Evolutionary conservation across 2,888 invertebrate genomes (phyloP).

Genomic region (Eurois occulta): DNA sequence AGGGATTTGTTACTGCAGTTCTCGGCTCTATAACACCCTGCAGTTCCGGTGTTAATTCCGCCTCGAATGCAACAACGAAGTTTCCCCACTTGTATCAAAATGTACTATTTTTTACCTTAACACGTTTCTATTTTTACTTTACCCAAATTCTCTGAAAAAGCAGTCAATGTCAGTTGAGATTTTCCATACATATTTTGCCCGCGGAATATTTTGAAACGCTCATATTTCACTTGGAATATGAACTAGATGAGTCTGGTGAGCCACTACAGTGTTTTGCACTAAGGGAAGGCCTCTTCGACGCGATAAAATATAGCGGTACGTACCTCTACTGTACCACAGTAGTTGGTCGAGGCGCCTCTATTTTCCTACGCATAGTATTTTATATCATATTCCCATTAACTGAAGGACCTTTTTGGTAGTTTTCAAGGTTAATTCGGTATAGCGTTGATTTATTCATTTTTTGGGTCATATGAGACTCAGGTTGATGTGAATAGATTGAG

Average conservation of each 20-base stretch:
- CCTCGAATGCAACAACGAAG: no score
- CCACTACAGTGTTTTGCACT: constrained; percentile 74
- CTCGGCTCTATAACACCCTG: no score
- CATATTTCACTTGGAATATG: constrained; percentile 74
- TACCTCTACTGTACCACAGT: constrained; percentile 54
- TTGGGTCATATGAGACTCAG: constrained; percentile 16
- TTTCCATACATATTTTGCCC: constrained; percentile 63
- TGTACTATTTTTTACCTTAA: no score
- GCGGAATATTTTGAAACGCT: constrained; percentile 68
- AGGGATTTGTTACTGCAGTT: no score
- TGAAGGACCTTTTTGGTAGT: constrained; percentile 46
- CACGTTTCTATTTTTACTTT: background rate
- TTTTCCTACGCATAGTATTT: constrained; percentile 58
- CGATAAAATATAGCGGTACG: constrained; percentile 70
- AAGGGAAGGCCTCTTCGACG: constrained; percentile 60
- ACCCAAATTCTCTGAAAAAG: background rate
- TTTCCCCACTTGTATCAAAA: no score
- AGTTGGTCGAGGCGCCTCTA: constrained; percentile 6
- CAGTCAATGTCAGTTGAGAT: constrained; percentile 22
- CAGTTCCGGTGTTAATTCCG: no score
- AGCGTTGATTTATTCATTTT: constrained; percentile 36
- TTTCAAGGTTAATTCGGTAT: constrained; percentile 47
- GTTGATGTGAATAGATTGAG: background rate
- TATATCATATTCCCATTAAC: constrained; percentile 48
- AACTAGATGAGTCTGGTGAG: constrained; percentile 70